Evolutionary conservation across 2,113 vertebrate genomes (phyloP).

Genomic region (Catagonus wagneri): DNA sequence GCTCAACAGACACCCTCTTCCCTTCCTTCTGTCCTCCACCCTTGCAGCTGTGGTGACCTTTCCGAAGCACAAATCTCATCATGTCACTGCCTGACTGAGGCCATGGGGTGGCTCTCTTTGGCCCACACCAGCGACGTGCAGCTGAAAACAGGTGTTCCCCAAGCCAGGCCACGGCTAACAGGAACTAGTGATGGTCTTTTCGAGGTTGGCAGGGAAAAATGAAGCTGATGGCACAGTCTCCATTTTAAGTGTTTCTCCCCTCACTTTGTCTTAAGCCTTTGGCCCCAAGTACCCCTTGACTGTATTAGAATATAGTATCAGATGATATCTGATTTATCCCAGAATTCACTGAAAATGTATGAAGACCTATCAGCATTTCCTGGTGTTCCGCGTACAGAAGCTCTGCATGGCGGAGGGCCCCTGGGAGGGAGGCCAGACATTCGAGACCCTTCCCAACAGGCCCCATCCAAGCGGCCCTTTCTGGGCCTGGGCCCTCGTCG

Average conservation of each 20-base stretch:
- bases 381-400: not conserved
- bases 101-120: slow-evolving; percentile 59
- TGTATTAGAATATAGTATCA: not conserved
- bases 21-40: not conserved
- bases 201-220: slow-evolving; percentile 56
- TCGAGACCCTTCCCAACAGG: not conserved
- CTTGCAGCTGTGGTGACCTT: slow-evolving; percentile 38
- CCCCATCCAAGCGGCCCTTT: too few relatives aligned
- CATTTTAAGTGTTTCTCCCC: slow-evolving; percentile 30
- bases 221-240: slow-evolving; percentile 65
- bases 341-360: not conserved
- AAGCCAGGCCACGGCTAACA: not conserved
- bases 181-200: slow-evolving; percentile 44
- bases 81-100: slow-evolving; percentile 60
- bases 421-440: not conserved
- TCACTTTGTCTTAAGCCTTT: slow-evolving; percentile 51
- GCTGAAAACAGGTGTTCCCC: slow-evolving; percentile 22
- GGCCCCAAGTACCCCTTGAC: not conserved
- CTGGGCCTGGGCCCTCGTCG: accelerated
- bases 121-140: not conserved
- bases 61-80: slow-evolving; percentile 60
- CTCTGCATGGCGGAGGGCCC: not conserved
- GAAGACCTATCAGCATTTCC: not conserved
- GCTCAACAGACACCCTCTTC: not conserved
- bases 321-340: not conserved